Conservation (phyloP, 2,888 invertebrate species). For the Epinotia ramella region DNA sequence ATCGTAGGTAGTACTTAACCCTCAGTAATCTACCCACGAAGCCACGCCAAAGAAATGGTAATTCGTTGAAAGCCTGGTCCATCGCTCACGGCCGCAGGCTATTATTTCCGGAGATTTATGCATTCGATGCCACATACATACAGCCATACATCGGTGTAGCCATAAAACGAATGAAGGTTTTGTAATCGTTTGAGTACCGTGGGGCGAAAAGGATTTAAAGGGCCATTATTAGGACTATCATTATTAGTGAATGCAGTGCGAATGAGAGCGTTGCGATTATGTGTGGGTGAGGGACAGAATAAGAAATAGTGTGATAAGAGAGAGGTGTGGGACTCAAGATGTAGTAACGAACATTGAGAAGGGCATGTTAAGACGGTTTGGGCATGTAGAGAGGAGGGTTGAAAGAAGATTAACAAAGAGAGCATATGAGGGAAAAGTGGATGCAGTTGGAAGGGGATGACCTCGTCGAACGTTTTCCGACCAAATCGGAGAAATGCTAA, state of each 20-base stretch:
- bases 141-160: constrained; percentile 4
- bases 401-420: too few species aligned
- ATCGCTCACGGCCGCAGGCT: constrained; percentile 14
- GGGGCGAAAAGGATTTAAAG: not conserved
- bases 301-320: too few species aligned
- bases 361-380: too few species aligned
- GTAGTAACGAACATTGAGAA: too few species aligned
- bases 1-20: not conserved
- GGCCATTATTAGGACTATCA: not conserved
- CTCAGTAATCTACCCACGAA: constrained; percentile 19
- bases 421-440: too few species aligned
- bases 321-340: too few species aligned
- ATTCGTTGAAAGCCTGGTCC: constrained; percentile 36
- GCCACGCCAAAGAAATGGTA: constrained; percentile 26
- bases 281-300: too few species aligned
- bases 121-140: constrained; percentile 23
- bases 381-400: too few species aligned
- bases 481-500: too few species aligned
- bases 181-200: constrained; percentile 2
- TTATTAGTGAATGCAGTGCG: not conserved
- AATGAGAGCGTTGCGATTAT: too few species aligned
- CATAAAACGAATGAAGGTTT: constrained; percentile 17
- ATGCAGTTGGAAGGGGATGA: too few species aligned
- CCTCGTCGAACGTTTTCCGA: too few species aligned
- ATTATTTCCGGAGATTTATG: constrained; percentile 33